Percentiles rank a stretch among this genome's conserved stretches.
Evolutionary conservation across 2,888 invertebrate genomes (phyloP).

Genomic region (Rhorus exstirpatorius): DNA sequence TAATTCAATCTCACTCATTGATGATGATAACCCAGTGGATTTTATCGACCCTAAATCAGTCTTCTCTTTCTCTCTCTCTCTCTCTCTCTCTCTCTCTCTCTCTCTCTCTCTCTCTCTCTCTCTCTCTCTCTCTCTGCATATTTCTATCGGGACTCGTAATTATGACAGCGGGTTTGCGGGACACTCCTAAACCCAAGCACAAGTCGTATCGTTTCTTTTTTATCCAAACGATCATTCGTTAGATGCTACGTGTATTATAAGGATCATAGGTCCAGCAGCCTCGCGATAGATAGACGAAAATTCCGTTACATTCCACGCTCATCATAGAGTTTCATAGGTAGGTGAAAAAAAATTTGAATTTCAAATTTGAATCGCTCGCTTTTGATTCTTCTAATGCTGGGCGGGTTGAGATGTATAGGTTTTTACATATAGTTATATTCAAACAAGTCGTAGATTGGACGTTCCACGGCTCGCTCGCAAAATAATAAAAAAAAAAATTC

Average conservation of each 20-base stretch:
- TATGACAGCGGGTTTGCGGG: conserved; percentile 17
- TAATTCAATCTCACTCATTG: conserved; percentile 21
- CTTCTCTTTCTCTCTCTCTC: too few species aligned
- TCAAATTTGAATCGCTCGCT: conserved; percentile 75
- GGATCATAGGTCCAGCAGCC: conserved; percentile 67
- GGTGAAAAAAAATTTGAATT: conserved; percentile 81
- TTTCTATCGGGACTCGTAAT: conserved; percentile 12
- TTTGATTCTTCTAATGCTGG: conserved; percentile 72
- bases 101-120: too few species aligned
- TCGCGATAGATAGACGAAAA: conserved; percentile 46
- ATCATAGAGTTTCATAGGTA: conserved; percentile 76
- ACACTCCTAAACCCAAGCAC: conserved; percentile 14
- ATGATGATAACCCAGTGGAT: conserved; percentile 8
- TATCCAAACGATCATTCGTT: conserved; percentile 4
- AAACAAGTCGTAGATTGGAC: too few species aligned
- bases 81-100: too few species aligned
- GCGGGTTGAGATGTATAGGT: too few species aligned
- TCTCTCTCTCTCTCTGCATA: too few species aligned
- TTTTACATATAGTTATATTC: too few species aligned
- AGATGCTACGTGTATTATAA: conserved; percentile 11
- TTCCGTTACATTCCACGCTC: conserved; percentile 83
- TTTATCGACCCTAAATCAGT: conserved; percentile 18
- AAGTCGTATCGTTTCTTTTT: background rate
- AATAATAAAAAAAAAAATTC: too few species aligned
- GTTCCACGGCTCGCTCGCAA: too few species aligned